Conservation (phyloP, 2,113 vertebrate genomes). For the Pedionomus torquatus region DNA sequence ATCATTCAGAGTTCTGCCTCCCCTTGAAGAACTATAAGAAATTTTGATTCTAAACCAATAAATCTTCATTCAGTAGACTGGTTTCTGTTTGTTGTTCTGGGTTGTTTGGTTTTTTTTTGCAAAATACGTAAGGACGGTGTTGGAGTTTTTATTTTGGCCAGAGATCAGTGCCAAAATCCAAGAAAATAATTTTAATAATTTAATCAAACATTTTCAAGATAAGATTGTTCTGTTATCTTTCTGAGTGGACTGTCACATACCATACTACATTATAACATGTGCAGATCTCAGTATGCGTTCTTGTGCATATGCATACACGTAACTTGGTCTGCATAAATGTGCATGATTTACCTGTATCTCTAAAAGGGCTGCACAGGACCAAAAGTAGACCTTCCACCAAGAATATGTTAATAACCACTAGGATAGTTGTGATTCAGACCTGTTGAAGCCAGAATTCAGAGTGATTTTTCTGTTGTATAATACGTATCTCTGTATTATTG, state of each 20-base stretch:
- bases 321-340: not conserved
- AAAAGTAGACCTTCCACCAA: not conserved
- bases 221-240: not conserved
- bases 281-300: not conserved
- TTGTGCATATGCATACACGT: too few species aligned
- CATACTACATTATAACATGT: not conserved
- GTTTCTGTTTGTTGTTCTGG: not conserved
- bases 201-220: constrained; percentile 10
- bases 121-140: not conserved
- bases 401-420: not conserved
- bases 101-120: not conserved
- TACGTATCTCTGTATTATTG: not conserved
- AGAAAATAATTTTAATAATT: constrained; percentile 31
- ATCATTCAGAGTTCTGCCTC: not conserved
- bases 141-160: constrained; percentile 25
- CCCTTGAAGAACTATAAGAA: constrained; percentile 2
- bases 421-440: not conserved
- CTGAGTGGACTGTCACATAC: not conserved
- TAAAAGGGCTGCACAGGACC: not conserved
- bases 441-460: not conserved
- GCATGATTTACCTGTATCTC: not conserved
- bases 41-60: constrained; percentile 48
- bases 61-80: constrained; percentile 25
- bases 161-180: not conserved
- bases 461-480: not conserved